Percentiles rank a stretch among this genome's conserved stretches.
phyloP scores from a whole-genome alignment of 2,113 vertebrate genomes.

The Cygnus buccinator region DNA sequence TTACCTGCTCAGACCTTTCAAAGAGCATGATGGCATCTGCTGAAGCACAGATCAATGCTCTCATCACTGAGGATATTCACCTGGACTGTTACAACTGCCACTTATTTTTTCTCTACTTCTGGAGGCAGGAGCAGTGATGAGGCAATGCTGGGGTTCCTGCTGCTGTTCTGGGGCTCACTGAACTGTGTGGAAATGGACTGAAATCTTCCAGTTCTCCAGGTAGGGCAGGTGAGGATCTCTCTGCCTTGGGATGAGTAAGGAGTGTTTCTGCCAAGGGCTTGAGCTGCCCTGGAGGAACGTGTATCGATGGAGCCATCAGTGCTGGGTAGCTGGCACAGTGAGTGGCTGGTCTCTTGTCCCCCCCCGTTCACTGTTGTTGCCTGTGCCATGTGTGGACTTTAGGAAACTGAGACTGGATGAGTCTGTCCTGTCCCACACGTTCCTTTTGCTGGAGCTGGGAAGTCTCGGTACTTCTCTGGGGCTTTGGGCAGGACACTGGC shows the following conservation, averaged over 20 bases:
- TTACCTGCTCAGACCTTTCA: neutral
- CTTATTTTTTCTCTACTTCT: no score
- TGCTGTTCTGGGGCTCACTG: neutral
- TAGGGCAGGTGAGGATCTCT: neutral
- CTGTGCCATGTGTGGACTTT: neutral
- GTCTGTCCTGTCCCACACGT: no score
- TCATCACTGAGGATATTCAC: neutral
- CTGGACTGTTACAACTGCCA: neutral
- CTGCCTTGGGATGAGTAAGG: neutral
- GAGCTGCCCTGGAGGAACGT: no score
- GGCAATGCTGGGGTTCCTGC: neutral
- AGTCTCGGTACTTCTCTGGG: neutral
- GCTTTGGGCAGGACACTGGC: rapidly evolving
- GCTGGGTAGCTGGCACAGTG: neutral
- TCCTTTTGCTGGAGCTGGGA: neutral
- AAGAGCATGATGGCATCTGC: neutral
- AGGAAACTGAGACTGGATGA: neutral
- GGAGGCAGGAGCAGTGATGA: no score
- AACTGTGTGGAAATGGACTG: neutral
- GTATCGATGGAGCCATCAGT: no score
- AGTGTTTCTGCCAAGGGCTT: neutral
- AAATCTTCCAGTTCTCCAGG: neutral
- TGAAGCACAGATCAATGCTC: neutral
- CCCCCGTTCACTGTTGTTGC: no score
- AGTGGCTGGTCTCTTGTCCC: no score